Conservation (phyloP, 2,797 vertebrate species). For the Anguilla megastoma region DNA sequence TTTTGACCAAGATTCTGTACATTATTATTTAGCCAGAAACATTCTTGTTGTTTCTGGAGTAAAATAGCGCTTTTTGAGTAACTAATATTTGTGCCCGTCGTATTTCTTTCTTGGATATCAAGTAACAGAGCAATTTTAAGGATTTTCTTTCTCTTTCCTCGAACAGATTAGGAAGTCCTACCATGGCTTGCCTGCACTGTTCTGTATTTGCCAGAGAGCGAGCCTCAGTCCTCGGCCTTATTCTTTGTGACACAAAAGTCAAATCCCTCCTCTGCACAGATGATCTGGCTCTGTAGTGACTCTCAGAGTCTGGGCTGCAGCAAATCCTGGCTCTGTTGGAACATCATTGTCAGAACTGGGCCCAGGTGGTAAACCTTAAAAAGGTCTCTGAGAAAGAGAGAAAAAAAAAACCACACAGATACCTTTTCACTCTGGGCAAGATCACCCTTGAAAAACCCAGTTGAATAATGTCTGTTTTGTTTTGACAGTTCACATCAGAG, state of each 20-base stretch:
- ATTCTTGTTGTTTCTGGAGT: neutral
- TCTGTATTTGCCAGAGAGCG: neutral
- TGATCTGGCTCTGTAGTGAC: slow-evolving; percentile 4
- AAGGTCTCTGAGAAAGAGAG: neutral
- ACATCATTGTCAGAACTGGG: slow-evolving; percentile 4
- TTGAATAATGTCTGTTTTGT: slow-evolving; percentile 11
- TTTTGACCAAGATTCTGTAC: neutral
- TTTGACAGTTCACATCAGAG: slow-evolving; percentile 9
- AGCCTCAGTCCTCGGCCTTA: neutral
- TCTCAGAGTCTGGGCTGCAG: neutral
- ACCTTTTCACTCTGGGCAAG: neutral
- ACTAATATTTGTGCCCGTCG: neutral
- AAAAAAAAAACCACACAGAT: neutral
- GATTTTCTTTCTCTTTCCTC: neutral
- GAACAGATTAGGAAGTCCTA: neutral
- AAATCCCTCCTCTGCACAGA: slow-evolving; percentile 5
- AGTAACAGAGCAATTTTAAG: neutral
- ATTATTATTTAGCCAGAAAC: neutral
- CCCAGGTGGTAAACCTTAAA: slow-evolving; percentile 7
- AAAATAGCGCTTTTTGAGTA: neutral
- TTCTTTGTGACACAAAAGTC: slow-evolving; percentile 6
- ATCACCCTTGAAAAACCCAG: neutral
- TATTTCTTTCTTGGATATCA: neutral
- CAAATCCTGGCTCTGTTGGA: slow-evolving; percentile 17
- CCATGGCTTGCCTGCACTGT: neutral